Evolutionary conservation across 2,113 vertebrate genomes (phyloP), one percentile per base, ranked within the genome.

Genomic region (Heptranchias perlo): DNA sequence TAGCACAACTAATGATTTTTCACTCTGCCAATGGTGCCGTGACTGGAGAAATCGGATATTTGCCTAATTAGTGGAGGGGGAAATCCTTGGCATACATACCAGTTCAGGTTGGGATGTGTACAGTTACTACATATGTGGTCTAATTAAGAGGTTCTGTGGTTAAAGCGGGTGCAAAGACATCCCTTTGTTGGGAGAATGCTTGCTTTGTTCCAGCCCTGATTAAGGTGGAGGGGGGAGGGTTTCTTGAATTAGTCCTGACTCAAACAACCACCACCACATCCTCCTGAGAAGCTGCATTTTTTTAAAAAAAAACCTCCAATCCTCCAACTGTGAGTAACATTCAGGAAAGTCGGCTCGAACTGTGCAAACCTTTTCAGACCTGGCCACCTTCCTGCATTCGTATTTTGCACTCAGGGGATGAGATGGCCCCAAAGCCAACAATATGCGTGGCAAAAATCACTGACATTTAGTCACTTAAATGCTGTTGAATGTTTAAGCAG

Each of bases 321-420:
- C 94, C 47, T 95, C 94, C 93, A 93, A 64, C 58, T 93, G 44
- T 93, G 64, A 93, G 64, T 93, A 93, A 93, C 39, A 92, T 62
- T 35, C 35, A 58, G 61, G 23, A 61, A 62, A 62, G 58, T 39
- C 61, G 54, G 54, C 31, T 93, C 52, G 47, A 69, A 52, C 94
- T 67, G 94, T 95, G 94, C 47, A 52, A 95, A 49, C 13, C 11
- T 69, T 39, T 14, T 16, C 39, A 52, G 44, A 31, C 35, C 65
- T 95, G 94, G 94, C 94, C 16, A 49, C 28, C 11, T 4, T 94
- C 65, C 94, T 67, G 52, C 31, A 67, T 13, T 49, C 18, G 67
- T 94, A 94, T 94, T 94, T 44, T n/a, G n/a, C 65, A 3, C 49
- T 11, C 25, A 95, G 94, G 92, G 25, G 49, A 69, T 0, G 65